Evolutionary conservation across 2,888 invertebrate species (phyloP).

Genomic region (Drosophila pseudotakahashii): DNA sequence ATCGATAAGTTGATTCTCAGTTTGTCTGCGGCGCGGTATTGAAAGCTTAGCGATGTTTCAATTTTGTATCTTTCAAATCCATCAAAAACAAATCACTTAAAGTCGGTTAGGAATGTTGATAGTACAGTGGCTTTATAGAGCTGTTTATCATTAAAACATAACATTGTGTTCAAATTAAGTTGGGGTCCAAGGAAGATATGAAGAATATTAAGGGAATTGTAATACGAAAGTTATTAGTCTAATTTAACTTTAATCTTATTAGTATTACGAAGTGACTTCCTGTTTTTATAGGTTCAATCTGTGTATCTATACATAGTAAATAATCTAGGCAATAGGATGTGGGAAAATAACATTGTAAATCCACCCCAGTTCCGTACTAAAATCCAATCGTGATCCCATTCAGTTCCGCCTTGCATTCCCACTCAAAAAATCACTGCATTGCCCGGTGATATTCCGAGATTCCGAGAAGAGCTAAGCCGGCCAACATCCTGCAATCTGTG

Average conservation of each 20-base stretch:
- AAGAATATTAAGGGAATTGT: no score
- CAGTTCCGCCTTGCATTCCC: constrained; percentile 15
- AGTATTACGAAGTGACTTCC: neutral
- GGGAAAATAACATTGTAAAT: neutral
- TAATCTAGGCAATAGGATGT: neutral
- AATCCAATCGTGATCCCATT: constrained; percentile 1
- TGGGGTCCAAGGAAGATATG: no score
- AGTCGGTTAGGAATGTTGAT: neutral
- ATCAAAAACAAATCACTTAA: constrained; percentile 14
- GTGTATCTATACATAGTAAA: no score
- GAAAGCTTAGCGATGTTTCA: constrained; percentile 16
- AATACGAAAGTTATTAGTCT: no score
- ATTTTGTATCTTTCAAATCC: constrained; percentile 4
- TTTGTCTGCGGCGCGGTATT: constrained; percentile 7
- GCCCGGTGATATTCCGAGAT: constrained; percentile 15
- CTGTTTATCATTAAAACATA: neutral
- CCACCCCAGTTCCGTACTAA: neutral
- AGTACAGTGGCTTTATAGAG: neutral
- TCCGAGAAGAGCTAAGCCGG: constrained; percentile 17
- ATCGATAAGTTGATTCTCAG: constrained; percentile 18
- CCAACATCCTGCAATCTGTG: constrained; percentile 20
- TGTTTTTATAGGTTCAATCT: neutral
- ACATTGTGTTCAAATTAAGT: no score
- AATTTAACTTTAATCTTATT: no score
- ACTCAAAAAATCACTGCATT: constrained; percentile 6